Conservation (phyloP, 2,113 vertebrate species). For the Sciurus niger region DNA sequence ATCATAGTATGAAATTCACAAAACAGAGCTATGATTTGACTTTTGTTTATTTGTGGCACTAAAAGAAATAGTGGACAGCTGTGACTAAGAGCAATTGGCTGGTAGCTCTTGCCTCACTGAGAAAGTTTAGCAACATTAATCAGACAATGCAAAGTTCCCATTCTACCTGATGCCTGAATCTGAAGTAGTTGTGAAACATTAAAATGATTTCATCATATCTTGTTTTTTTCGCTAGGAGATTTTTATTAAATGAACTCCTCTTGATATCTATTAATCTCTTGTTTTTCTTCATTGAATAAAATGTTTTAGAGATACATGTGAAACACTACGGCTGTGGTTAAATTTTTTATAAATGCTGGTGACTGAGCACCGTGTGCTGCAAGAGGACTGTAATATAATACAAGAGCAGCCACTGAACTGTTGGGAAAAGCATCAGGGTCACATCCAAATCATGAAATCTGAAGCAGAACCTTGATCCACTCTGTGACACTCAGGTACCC, state of each 20-base stretch:
- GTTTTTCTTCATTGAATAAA: slow-evolving; percentile 67
- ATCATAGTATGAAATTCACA: not conserved
- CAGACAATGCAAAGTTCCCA: not conserved
- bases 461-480: not conserved
- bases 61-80: slow-evolving; percentile 79
- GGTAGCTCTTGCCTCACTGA: slow-evolving; percentile 1
- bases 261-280: slow-evolving; percentile 59
- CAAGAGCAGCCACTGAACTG: not conserved
- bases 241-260: slow-evolving; percentile 19
- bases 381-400: fast-evolving
- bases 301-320: slow-evolving; percentile 80
- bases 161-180: not conserved
- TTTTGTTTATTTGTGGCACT: slow-evolving; percentile 90
- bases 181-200: slow-evolving; percentile 50
- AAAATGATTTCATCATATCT: not conserved
- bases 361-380: slow-evolving; percentile 9
- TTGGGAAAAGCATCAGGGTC: not conserved
- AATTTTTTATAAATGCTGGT: slow-evolving; percentile 67
- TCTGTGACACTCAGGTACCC: not conserved
- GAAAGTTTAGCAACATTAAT: slow-evolving; percentile 53
- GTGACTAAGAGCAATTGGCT: slow-evolving; percentile 76
- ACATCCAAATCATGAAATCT: not conserved
- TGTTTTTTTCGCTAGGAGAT: not conserved
- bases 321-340: slow-evolving; percentile 63
- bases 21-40: not conserved